Evolutionary conservation across 2,888 invertebrate species (phyloP).

Genomic region (Alcis repandata): DNA sequence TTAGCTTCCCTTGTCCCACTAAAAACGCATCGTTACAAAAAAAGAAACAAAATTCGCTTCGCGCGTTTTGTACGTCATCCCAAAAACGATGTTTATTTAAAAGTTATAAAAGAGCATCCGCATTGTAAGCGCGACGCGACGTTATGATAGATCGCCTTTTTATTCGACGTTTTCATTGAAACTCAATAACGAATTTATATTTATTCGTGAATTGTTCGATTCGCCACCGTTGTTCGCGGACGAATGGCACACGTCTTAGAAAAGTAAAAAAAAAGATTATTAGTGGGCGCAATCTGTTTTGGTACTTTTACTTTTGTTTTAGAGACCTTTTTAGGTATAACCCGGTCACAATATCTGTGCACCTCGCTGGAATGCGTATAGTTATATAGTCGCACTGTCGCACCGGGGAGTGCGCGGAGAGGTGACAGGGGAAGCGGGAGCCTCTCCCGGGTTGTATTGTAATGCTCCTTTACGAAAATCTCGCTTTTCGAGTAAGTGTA

Average conservation of each 20-base stretch:
- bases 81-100: slow-evolving; percentile 85
- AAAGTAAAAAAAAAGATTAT: slow-evolving; percentile 43
- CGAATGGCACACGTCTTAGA: slow-evolving; percentile 71
- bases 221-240: slow-evolving; percentile 81
- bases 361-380: too few relatives aligned
- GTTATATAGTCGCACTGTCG: too few relatives aligned
- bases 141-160: slow-evolving; percentile 84
- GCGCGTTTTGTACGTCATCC: slow-evolving; percentile 79
- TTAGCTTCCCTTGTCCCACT: slow-evolving; percentile 80
- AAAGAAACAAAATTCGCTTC: slow-evolving; percentile 62
- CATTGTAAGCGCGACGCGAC: slow-evolving; percentile 67
- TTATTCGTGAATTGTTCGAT: slow-evolving; percentile 84
- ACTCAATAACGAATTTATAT: slow-evolving; percentile 83
- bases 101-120: slow-evolving; percentile 77
- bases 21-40: slow-evolving; percentile 64
- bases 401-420: too few relatives aligned
- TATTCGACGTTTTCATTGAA: slow-evolving; percentile 81
- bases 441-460: too few relatives aligned
- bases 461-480: too few relatives aligned
- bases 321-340: not conserved
- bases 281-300: not conserved
- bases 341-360: too few relatives aligned
- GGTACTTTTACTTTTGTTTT: slow-evolving; percentile 13
- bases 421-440: too few relatives aligned
- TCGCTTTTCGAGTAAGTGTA: too few relatives aligned